phyloP scores from a whole-genome alignment of 2,113 vertebrate genomes.

The Chascanopsetta lugubris region DNA sequence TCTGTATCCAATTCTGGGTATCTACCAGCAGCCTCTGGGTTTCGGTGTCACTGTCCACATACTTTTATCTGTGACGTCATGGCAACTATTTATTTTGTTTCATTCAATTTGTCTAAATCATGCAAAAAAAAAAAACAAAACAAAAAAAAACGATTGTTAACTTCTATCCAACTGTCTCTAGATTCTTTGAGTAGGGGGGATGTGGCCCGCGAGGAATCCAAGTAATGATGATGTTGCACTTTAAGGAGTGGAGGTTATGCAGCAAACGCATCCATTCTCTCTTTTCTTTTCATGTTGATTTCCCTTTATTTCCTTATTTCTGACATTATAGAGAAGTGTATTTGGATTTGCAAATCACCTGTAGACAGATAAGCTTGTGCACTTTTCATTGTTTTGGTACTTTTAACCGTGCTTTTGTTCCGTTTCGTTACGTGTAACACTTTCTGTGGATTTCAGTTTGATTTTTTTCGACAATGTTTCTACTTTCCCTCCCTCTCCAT shows the following conservation, averaged over 20 bases:
- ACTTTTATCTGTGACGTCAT: slow-evolving; percentile 15
- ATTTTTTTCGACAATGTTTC: slow-evolving; percentile 58
- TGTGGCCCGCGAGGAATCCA: slow-evolving; percentile 68
- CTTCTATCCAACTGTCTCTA: slow-evolving; percentile 70
- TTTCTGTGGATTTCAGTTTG: slow-evolving; percentile 40
- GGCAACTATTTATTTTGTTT: slow-evolving; percentile 21
- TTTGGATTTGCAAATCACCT: slow-evolving; percentile 15
- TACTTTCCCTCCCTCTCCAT: slow-evolving; percentile 73
- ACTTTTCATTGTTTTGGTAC: slow-evolving; percentile 11
- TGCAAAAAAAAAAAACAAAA: slow-evolving; percentile 38
- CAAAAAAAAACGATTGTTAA: slow-evolving; percentile 45
- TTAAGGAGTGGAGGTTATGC: slow-evolving; percentile 67
- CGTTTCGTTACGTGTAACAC: slow-evolving; percentile 22
- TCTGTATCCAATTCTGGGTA: slow-evolving; percentile 78
- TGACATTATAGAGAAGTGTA: slow-evolving; percentile 10
- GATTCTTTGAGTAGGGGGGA: slow-evolving; percentile 68
- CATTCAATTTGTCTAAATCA: slow-evolving; percentile 67
- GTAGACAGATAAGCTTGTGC: not conserved
- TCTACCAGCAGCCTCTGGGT: slow-evolving; percentile 32
- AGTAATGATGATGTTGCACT: slow-evolving; percentile 70
- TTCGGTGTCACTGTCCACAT: slow-evolving; percentile 31
- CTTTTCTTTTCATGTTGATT: slow-evolving; percentile 18
- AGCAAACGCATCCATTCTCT: slow-evolving; percentile 38
- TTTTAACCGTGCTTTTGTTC: not conserved
- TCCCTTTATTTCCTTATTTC: not conserved